These are phyloP conservation scores for Pocillopora meandrina DNA, from an alignment of 92 coral and sea anemone species.

Conservation along the genomic window DNA sequence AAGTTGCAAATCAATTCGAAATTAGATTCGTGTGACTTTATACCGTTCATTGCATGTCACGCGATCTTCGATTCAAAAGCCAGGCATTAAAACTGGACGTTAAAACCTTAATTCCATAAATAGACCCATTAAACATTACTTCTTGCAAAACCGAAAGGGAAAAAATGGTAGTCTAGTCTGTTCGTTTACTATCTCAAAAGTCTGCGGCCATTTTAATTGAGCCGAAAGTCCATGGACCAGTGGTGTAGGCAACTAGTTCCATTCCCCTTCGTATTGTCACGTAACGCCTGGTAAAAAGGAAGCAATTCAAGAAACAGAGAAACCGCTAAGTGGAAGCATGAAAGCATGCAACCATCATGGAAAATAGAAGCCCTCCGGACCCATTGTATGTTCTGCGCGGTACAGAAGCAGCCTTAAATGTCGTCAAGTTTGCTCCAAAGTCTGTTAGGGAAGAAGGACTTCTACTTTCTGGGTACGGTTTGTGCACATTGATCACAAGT, in stretches of 20 bases:
- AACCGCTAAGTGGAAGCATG: too few relatives aligned
- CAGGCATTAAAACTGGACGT: background rate
- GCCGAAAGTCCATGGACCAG: background rate
- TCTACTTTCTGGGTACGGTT: constrained; percentile 76
- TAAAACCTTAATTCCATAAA: background rate
- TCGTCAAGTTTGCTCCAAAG: constrained; percentile 67
- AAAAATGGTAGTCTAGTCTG: background rate
- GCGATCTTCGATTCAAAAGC: background rate
- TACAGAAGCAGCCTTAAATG: constrained; percentile 66
- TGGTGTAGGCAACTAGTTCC: background rate
- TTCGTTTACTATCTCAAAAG: background rate
- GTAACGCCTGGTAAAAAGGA: constrained; percentile 19
- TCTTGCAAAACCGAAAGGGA: background rate
- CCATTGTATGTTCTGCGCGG: constrained; percentile 91
- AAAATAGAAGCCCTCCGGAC: constrained; percentile 76
- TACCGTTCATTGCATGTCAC: background rate
- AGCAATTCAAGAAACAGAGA: background rate
- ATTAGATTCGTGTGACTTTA: background rate
- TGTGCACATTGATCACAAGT: background rate
- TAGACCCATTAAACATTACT: background rate
- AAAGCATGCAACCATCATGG: constrained; percentile 31
- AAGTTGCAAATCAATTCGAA: background rate
- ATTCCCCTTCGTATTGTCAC: background rate
- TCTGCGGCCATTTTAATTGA: constrained; percentile 18
- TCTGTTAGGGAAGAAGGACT: constrained; percentile 57